Base-by-base conservation (phyloP, 2,888 invertebrate genomes). In the Hirtodrosophila confusa region DNA sequence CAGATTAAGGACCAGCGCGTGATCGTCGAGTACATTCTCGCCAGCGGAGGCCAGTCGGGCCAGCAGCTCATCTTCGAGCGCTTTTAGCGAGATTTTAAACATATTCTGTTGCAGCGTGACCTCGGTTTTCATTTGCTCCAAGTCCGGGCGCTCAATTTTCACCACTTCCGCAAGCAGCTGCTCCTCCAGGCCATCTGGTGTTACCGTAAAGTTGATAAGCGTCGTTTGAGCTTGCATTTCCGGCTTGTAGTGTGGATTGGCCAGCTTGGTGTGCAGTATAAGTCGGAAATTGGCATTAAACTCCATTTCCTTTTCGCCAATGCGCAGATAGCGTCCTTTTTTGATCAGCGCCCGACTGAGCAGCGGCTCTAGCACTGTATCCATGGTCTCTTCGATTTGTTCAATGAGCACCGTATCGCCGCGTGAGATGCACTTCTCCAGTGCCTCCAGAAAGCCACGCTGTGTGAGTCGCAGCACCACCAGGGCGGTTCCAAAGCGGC, bases 201-300 rank as follows among this genome's bases (percentile, higher is more conserved):
- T 98, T 1, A 99, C 98, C 0, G 98, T 98, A 86, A 99, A 98
- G 92, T 98, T 98, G 71, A 98, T 98, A 12, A 98, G 93, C 1
- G 98, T 98, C 29, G 97, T 96, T 92, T 98, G 98, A 0, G 98
- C 98, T 92, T 98, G 98, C 94, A 98, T 96, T 92, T 99, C 98
- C 0, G 98, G 98, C 90, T 98, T 97, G 90, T 98, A 98, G 92
- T 98, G 98, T 0, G 98, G 98, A 92, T 98, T 98, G 2, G 97
- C 97, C 66, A 98, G 92, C 91, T 98, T 99, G 0, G 98, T 98
- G 90, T 98, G 98, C 0, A 99, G 91, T 70, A 98, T 95, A 3
- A 99, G 93, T 8, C 95, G 94, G 92, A 99, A 99, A 39, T 93
- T 93, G 0, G 94, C 93, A 92, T 96, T 94, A 90, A 95, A 98